Evolutionary conservation across 2,888 invertebrate species (phyloP), one percentile per base, ranked within the genome.

Genomic region (Lochmaea capreae): DNA sequence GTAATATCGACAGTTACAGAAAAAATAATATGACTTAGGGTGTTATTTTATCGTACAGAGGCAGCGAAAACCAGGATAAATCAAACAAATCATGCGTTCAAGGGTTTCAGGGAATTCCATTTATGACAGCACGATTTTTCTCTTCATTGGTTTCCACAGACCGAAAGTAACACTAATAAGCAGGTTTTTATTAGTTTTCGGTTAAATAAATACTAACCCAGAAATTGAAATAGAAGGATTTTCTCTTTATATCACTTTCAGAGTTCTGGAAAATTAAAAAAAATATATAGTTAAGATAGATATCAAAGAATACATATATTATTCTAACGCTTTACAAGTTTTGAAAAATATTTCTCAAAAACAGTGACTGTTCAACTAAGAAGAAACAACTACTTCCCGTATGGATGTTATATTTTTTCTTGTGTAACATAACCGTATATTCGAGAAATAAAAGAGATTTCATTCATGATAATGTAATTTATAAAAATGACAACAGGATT

Each of bases 41-140:
- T 76, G 73, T 76, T 76, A 76, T 76, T 76, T 76, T 73, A 73
- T 76, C 76, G 76, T 65, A 57, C 66, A 39, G 61, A 59, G 70
- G 67, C 76, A 73, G 71, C 63, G 70, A 71, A 65, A 67, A 73
- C 65, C 72, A 54, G 59, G 67, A 73, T 69, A 73, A 76, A 76
- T 76, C 76, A 76, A 76, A 76, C 76, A 76, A 76, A 74, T 76
- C 76, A 72, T 71, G 74, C 74, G 76, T 76, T 72, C 67, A 59
- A 72, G 69, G 70, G 71, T 72, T 73, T 72, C 63, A 46, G 59
- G 68, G 67, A 70, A 76, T 76, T 76, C 73, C 71, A 67, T 73
- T 73, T 76, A 68, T 67, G 71, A 71, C 66, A 70, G 71, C 67
- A 67, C 70, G 73, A 68, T 61, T 73, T 65, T 65, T 67, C 67